Evolutionary conservation across 2,797 vertebrate genomes (phyloP).

Genomic region (Chrysolophus pictus): DNA sequence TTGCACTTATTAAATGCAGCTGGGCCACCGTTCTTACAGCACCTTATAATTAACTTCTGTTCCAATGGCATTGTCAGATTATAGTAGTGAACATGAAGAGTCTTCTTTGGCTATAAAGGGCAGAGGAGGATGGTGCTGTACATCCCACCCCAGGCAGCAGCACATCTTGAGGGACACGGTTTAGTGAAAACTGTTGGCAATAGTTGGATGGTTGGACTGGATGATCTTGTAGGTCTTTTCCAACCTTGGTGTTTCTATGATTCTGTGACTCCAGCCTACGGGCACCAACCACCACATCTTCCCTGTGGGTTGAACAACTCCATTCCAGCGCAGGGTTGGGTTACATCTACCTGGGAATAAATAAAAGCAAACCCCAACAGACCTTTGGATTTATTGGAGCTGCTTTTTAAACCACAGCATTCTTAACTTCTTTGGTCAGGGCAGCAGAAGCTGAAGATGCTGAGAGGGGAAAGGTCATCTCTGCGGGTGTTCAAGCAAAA

Average conservation of each 20-base stretch:
- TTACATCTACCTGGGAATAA: background rate
- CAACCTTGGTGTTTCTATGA: no score
- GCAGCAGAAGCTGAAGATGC: background rate
- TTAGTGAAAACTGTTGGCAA: no score
- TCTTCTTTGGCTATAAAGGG: background rate
- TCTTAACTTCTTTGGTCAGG: background rate
- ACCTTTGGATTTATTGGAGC: background rate
- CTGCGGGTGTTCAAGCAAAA: fast-evolving
- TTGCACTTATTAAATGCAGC: background rate
- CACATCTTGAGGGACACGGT: fast-evolving
- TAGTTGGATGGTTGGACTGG: no score
- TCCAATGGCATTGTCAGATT: fast-evolving
- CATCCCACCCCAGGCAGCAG: background rate
- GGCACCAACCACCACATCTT: background rate
- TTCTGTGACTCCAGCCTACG: background rate
- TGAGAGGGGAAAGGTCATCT: background rate
- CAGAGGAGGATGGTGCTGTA: background rate
- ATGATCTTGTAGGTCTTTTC: no score
- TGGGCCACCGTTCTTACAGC: background rate
- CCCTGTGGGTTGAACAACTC: background rate
- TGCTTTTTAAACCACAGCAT: background rate
- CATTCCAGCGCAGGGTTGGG: background rate
- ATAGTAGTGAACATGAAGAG: background rate
- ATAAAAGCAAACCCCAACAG: background rate
- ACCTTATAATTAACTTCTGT: no score